Percentiles rank a stretch among this genome's conserved stretches.
phyloP scores from a whole-genome alignment of 2,888 invertebrate species.

The Drosophila birchii region DNA sequence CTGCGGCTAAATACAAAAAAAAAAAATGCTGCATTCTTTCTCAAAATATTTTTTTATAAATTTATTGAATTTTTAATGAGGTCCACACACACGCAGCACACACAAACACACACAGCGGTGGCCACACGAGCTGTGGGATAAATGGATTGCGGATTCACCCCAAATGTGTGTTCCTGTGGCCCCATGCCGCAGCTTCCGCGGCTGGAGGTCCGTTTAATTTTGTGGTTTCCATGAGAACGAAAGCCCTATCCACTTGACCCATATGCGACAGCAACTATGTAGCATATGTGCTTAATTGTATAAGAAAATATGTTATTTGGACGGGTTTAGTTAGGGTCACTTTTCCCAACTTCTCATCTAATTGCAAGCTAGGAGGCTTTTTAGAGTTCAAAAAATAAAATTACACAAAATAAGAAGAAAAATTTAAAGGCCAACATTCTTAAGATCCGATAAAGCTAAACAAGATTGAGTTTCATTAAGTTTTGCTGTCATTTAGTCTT shows the following conservation, averaged over 20 bases:
- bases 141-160: conserved; percentile 24
- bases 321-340: not conserved
- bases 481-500: too few relatives aligned
- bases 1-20: conserved; percentile 25
- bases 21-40: conserved; percentile 16
- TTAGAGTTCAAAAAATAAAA: not conserved
- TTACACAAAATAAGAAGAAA: not conserved
- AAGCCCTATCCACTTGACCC: not conserved
- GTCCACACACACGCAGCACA: conserved; percentile 7
- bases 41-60: conserved; percentile 30
- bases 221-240: conserved; percentile 1
- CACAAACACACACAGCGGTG: not conserved
- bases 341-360: not conserved
- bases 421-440: too few relatives aligned
- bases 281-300: not conserved
- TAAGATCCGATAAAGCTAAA: too few relatives aligned
- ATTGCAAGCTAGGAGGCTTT: not conserved
- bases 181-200: conserved; percentile 3
- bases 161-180: too few relatives aligned
- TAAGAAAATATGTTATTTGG: not conserved
- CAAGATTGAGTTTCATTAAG: too few relatives aligned
- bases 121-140: conserved; percentile 10
- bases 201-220: conserved; percentile 7
- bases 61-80: conserved; percentile 55
- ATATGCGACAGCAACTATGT: not conserved